These are phyloP conservation scores for Stenotaenia linearis DNA, from an alignment of 2,888 invertebrate species.

Conservation along the genomic window DNA sequence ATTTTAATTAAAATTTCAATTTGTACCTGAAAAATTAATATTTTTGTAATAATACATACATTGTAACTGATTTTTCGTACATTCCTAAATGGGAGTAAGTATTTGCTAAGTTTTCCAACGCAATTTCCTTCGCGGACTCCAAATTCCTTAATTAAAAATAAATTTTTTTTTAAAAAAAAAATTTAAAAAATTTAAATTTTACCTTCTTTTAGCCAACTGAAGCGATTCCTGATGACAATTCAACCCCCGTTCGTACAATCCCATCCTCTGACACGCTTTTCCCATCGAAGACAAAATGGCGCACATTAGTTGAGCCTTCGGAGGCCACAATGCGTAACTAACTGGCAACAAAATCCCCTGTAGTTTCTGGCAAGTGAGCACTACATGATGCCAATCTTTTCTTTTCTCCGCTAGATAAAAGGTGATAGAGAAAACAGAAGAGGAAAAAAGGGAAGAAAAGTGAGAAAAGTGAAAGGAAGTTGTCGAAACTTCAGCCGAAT, in stretches of 20 bases:
- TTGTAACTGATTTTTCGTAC: conserved; percentile 24
- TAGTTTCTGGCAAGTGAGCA: not conserved
- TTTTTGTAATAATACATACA: not conserved
- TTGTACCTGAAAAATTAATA: not conserved
- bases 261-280: conserved; percentile 11
- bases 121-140: not conserved
- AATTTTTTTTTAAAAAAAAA: not conserved
- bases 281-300: conserved; percentile 20
- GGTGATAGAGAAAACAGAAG: not conserved
- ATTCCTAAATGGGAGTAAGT: not conserved
- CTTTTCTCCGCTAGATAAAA: not conserved
- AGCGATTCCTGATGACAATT: conserved; percentile 21
- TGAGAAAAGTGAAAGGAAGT: not conserved
- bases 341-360: conserved; percentile 17
- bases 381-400: not conserved
- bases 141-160: not conserved
- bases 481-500: not conserved
- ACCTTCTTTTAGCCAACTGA: conserved; percentile 19
- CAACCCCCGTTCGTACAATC: not conserved
- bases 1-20: not conserved
- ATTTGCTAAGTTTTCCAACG: conserved; percentile 17
- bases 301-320: conserved; percentile 13
- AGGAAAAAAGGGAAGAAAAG: not conserved
- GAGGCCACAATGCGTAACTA: conserved; percentile 8
- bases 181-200: no score